Base-by-base conservation (phyloP, 2,888 invertebrate genomes). In the Metallyticus violacea region DNA sequence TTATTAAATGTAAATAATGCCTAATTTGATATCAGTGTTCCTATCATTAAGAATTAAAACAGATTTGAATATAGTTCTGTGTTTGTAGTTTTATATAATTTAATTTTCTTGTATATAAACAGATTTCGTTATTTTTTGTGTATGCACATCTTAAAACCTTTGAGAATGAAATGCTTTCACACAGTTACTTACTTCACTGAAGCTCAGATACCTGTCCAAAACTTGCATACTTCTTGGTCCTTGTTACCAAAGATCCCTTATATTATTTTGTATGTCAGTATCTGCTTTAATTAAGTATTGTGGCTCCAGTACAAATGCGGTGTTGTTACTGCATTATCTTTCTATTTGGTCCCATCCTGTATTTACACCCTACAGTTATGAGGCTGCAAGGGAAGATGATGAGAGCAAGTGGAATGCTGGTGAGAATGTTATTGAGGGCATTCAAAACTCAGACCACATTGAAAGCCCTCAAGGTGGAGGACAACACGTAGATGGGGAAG, bases 291-390 rank as follows among this genome's bases (percentile, higher is more conserved):
- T 62, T 62, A 62, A 62, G 40, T 15, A 22, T 62, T 15, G 40
- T 62, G 40, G 40, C 29, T 26, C 9, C 83, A 76, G 77, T 79
- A 40, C 79, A 79, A 26, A 28, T 15, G 26, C 28, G 6, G 79
- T 6, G 79, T 26, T 79, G 26, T 28, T 28, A 79, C 79, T 15
- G 26, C 79, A 79, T 26, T 27, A 79, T 79, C 15, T 26, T 25
- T 9, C 15, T 79, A 79, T 79, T 29, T 79, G 85, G 29, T 85
- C 62, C 79, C 85, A 25, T 79, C 79, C 85, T 79, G 77, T 86
- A 86, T 86, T 86, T 88, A 85, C 87, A 86, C 88, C 79, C 86
- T 83, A 86, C 88, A 88, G 88, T 87, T 88, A 87, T 85, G 88
- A 88, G 81, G 81, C 88, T 29, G 85, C 88, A 78, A 85, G 81